phyloP scores from a whole-genome alignment of 2,113 vertebrate genomes.

The Atherinomorus stipes region DNA sequence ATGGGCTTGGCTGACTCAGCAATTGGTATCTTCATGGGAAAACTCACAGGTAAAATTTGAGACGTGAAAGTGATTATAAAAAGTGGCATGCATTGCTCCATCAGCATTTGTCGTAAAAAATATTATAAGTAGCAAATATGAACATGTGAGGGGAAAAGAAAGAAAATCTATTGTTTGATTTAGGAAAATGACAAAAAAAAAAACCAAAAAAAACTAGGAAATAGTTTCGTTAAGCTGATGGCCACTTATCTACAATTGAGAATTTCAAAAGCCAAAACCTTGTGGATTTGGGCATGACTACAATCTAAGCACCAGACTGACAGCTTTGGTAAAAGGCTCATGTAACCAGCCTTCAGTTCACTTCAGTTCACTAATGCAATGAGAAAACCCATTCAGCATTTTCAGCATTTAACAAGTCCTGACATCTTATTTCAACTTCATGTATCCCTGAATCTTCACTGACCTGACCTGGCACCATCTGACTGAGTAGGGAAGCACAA shows the following conservation, averaged over 20 bases:
- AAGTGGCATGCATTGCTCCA: too few species aligned
- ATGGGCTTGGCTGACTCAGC: slow-evolving; percentile 38
- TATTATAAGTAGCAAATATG: too few species aligned
- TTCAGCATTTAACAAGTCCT: background rate
- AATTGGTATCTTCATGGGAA: slow-evolving; percentile 5
- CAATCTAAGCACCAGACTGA: slow-evolving; percentile 1
- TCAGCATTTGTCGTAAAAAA: too few species aligned
- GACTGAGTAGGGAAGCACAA: background rate
- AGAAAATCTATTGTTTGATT: background rate
- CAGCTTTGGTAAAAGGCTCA: slow-evolving; percentile 13
- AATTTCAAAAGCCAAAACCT: background rate
- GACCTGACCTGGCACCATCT: background rate
- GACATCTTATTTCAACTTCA: slow-evolving; percentile 1
- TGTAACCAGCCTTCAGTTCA: background rate
- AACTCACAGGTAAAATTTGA: slow-evolving; percentile 7
- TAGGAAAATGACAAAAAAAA: background rate
- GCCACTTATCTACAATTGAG: background rate
- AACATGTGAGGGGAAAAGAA: background rate
- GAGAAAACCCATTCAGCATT: background rate
- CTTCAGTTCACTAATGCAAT: slow-evolving; percentile 21
- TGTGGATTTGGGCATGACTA: background rate
- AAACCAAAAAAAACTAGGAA: background rate
- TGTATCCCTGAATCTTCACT: background rate
- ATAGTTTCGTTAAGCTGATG: background rate
- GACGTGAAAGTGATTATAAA: background rate